Evolutionary conservation across 2,113 vertebrate species (phyloP), one percentile per base, ranked within the genome.

Genomic region (Tautogolabrus adspersus): DNA sequence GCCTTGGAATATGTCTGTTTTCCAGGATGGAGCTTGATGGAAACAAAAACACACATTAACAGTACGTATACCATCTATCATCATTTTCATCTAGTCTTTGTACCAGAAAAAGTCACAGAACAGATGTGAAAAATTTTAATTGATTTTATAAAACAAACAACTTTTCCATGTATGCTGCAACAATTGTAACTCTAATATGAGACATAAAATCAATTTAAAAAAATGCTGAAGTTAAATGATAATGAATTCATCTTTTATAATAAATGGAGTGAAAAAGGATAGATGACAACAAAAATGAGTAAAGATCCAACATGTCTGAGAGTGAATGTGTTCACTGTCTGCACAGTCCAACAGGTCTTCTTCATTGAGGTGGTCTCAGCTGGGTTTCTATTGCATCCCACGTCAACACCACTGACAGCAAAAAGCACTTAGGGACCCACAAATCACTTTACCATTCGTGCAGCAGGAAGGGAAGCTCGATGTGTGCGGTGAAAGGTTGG

Each of bases 361-460:
- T 75, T 69, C 85, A 69, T 81, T 73, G 85, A 86, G 87, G 83
- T 91, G 90, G 86, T 80, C 88, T 70, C 57, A 67, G 80, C 75
- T 69, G 63, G 82, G 88, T 79, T 90, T 92, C 91, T 89, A 88
- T 92, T 92, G 89, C 88, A 85, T 84, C 87, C 87, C 89, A 77
- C 69, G 86, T 91, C 89, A 92, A 93, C 92, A 90, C 90, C 79
- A 74, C 85, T 92, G 92, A 91, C 89, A 91, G 89, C 84, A 84
- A 91, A 89, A 92, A 90, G 89, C 87, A 91, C 77, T 93, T 87
- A 91, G 88, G 86, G 91, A 91, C 72, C 85, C 69, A 87, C 80
- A 92, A 90, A 94, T 93, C 88, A 87, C 90, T 91, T 94, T 92
- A 94, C 90, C 89, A 90, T 91, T 90, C 87, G 83, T 93, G 51